Evolutionary conservation across 2,888 invertebrate species (phyloP), one percentile per base, ranked within the genome.

Genomic region (Cacoxenus indagator): DNA sequence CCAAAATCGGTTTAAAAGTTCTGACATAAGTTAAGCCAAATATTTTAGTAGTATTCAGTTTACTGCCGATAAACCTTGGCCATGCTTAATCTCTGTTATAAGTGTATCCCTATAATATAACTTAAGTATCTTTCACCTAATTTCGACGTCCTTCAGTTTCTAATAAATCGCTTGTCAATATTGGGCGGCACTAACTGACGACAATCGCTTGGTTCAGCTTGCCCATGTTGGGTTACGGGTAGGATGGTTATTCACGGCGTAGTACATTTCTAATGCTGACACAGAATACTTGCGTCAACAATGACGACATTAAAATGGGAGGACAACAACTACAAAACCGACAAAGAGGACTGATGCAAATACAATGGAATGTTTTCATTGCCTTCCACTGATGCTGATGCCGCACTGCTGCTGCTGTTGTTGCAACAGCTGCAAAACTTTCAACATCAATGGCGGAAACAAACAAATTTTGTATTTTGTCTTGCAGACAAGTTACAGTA

Each of bases 391-490:
- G 37, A 22, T 55, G 17, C n/a, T 55, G 54, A 62, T 59, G 65
- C 24, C 29, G 37, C 24, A 67, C 69, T 61, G 8, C 17, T 64
- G 2, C 22, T 27, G 26, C 46, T 61, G 55, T 69, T 67, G 70
- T 31, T 66, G 59, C 57, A 76, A 75, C 78, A 78, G 78, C 78
- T 78, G 78, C 75, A 75, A 74, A 80, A 78, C 78, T 80, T 78
- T 80, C 81, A 78, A 74, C 81, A 78, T 76, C 78, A 73, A 78
- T 78, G 76, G 71, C 74, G 78, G 70, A 72, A 78, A 78, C 78
- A 80, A 80, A 78, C 81, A 78, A 80, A 78, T 78, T 78, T 78
- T 69, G 69, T 71, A 80, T 78, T 80, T 78, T 73, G 70, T 74
- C 69, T 70, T 70, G n/a, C 8, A 59, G 73, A 66, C 68, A 66